phyloP scores from a whole-genome alignment of 2,113 vertebrate species.

The Haemorhous mexicanus region DNA sequence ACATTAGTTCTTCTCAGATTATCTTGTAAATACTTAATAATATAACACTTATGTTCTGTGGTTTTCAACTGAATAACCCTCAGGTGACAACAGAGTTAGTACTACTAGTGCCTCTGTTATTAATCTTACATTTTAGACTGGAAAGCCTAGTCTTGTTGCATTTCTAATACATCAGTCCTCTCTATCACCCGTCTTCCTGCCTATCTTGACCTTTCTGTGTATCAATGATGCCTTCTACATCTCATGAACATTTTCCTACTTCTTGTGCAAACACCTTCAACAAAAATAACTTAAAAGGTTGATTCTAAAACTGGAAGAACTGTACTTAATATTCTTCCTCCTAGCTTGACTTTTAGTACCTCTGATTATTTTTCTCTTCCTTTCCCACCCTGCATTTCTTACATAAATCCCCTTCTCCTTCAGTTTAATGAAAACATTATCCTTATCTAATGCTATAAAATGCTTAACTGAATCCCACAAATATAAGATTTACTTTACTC shows the following conservation, averaged over 20 bases:
- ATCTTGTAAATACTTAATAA: not conserved
- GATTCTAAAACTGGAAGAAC: not conserved
- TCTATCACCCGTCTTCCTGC: not conserved
- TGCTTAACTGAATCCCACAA: not conserved
- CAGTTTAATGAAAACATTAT: slow-evolving; percentile 27
- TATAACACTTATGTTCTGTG: not conserved
- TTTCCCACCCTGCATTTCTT: not conserved
- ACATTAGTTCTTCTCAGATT: not conserved
- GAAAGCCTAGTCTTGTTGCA: not conserved
- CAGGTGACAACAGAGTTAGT: not conserved
- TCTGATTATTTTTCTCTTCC: slow-evolving; percentile 4
- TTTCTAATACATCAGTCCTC: not conserved
- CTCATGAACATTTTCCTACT: not conserved
- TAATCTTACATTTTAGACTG: not conserved
- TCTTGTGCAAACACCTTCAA: not conserved
- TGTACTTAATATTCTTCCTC: not conserved
- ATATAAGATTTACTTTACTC: not conserved
- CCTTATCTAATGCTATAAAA: slow-evolving; percentile 14
- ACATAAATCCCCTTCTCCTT: not conserved
- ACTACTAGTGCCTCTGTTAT: not conserved
- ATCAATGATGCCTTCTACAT: not conserved
- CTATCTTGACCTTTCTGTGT: not conserved
- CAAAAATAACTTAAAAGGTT: not conserved
- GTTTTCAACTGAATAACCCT: not conserved
- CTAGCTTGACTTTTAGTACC: not conserved